These are phyloP conservation scores for Cantharis flavilabris DNA, from an alignment of 2,888 invertebrate genomes.

Conservation along the genomic window DNA sequence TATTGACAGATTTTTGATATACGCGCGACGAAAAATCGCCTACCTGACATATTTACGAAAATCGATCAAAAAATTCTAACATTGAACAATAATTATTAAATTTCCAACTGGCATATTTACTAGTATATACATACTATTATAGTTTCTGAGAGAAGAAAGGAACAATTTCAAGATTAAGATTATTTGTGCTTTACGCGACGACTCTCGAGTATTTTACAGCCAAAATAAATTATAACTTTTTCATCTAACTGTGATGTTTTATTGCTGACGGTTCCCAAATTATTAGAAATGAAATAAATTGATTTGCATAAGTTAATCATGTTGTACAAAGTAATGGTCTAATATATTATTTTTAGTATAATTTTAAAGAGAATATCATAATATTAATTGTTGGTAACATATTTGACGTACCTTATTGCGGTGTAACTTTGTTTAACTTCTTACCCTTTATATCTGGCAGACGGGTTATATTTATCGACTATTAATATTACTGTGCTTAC, in stretches of 20 bases:
- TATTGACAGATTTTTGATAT: conserved; percentile 13
- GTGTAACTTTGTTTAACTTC: background rate
- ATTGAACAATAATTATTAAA: background rate
- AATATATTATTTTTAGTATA: background rate
- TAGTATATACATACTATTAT: too few species aligned
- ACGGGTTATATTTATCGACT: background rate
- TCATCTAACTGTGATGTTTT: background rate
- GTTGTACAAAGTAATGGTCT: background rate
- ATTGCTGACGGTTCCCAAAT: background rate
- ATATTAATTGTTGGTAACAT: background rate
- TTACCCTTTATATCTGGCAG: background rate
- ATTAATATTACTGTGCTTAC: background rate
- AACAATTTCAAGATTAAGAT: background rate
- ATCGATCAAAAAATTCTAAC: background rate
- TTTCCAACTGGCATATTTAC: background rate
- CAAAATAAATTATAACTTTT: background rate
- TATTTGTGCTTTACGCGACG: background rate
- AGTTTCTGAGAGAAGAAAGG: background rate
- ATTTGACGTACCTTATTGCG: background rate
- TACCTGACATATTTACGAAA: background rate
- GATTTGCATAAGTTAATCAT: background rate
- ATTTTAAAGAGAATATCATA: background rate
- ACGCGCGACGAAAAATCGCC: background rate
- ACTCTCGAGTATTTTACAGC: background rate
- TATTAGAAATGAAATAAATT: background rate